Evolutionary conservation across 2,888 invertebrate species (phyloP).

Genomic region (Drosophila eohydei): DNA sequence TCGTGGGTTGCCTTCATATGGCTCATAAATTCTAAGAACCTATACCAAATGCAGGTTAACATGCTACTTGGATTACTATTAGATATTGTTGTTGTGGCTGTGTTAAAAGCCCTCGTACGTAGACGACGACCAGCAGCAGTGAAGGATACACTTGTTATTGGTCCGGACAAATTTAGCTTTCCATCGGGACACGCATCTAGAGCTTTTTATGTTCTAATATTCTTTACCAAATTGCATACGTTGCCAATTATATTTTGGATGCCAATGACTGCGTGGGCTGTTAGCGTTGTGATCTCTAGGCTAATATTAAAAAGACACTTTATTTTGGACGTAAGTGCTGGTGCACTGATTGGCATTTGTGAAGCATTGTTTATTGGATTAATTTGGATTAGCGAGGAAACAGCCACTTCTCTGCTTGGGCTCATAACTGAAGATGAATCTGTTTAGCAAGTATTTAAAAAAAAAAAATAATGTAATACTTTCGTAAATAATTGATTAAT

Average conservation of each 20-base stretch:
- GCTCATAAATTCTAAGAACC: constrained; percentile 88
- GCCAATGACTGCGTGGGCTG: constrained; percentile 90
- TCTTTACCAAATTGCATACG: constrained; percentile 89
- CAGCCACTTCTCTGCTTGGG: constrained; percentile 65
- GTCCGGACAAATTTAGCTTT: constrained; percentile 95
- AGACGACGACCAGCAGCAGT: constrained; percentile 90
- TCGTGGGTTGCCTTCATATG: constrained; percentile 92
- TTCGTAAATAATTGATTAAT: not conserved
- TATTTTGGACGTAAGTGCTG: constrained; percentile 92
- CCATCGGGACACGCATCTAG: constrained; percentile 98
- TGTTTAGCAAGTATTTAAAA: not conserved
- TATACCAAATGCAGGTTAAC: constrained; percentile 94
- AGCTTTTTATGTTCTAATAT: constrained; percentile 90
- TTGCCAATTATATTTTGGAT: constrained; percentile 87
- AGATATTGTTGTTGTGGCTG: constrained; percentile 91
- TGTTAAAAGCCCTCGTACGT: constrained; percentile 91
- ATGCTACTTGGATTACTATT: constrained; percentile 91
- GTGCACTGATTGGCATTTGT: constrained; percentile 89
- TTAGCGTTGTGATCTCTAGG: constrained; percentile 91
- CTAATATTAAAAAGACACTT: constrained; percentile 94
- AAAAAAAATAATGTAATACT: not conserved
- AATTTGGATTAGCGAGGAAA: constrained; percentile 89
- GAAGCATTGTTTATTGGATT: constrained; percentile 88
- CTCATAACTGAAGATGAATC: constrained; percentile 71
- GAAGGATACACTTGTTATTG: constrained; percentile 89